phyloP scores from a whole-genome alignment of 2,113 vertebrate genomes.

The Pipra filicauda region DNA sequence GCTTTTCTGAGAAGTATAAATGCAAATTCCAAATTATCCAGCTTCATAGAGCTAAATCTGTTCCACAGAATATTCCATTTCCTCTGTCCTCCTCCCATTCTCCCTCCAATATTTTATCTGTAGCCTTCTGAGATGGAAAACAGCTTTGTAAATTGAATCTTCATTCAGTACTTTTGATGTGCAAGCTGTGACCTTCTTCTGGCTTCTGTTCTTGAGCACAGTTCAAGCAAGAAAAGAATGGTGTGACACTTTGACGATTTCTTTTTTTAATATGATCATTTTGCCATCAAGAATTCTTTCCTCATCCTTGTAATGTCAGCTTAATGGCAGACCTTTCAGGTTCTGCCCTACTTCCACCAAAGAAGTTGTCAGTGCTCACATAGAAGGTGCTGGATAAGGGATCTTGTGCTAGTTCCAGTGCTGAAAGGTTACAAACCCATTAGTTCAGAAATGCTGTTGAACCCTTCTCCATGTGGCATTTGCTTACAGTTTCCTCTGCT shows the following conservation, averaged over 20 bases:
- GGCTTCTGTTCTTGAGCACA: slow-evolving; percentile 6
- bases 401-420: rapidly evolving
- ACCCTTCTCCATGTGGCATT: background rate
- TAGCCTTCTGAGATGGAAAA: background rate
- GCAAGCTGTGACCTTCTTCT: slow-evolving; percentile 8
- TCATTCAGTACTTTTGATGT: background rate
- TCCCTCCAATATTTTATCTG: background rate
- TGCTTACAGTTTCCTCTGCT: background rate
- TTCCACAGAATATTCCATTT: background rate
- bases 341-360: background rate
- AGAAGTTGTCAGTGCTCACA: background rate
- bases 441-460: background rate
- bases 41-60: background rate
- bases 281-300: background rate
- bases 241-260: background rate
- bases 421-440: background rate
- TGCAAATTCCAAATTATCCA: background rate
- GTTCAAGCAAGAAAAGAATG: slow-evolving; percentile 20
- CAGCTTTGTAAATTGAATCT: background rate
- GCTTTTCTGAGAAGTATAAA: background rate
- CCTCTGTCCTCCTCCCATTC: background rate
- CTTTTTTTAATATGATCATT: background rate
- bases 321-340: background rate
- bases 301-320: background rate
- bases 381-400: background rate